phyloP scores from a whole-genome alignment of 2,113 vertebrate species.

The Myrmecobius fasciatus region DNA sequence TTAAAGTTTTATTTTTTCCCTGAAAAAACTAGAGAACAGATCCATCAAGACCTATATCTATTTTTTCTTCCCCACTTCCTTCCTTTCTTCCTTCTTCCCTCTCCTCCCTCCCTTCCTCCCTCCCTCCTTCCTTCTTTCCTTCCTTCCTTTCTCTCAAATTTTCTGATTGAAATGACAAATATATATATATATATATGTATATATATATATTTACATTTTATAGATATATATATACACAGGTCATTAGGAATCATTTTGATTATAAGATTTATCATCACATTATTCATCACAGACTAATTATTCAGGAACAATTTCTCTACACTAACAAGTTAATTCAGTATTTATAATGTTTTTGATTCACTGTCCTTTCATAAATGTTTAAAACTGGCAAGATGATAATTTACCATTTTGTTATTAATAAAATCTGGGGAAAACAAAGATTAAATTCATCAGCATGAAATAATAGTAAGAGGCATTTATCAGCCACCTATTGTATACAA shows the following conservation, averaged over 20 bases:
- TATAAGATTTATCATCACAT: not conserved
- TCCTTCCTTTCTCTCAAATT: too few relatives aligned
- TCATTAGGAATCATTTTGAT: not conserved
- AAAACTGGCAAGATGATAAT: not conserved
- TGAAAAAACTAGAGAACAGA: too few relatives aligned
- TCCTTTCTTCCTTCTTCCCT: accelerated
- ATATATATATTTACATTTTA: too few relatives aligned
- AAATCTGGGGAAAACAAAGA: not conserved
- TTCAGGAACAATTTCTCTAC: not conserved
- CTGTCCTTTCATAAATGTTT: not conserved
- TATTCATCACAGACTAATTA: not conserved
- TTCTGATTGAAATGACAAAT: too few relatives aligned
- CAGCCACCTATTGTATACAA: not conserved
- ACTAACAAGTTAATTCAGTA: not conserved
- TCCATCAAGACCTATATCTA: too few relatives aligned
- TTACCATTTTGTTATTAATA: not conserved
- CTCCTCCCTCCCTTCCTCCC: too few relatives aligned
- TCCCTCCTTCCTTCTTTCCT: too few relatives aligned
- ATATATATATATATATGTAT: too few relatives aligned
- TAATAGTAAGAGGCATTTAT: not conserved
- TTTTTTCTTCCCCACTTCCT: too few relatives aligned
- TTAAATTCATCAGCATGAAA: not conserved
- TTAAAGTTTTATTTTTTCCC: too few relatives aligned
- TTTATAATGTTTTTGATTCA: not conserved
- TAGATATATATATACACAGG: not conserved